Conservation (phyloP, 2,797 vertebrate species). For the Notamacropus eugenii region DNA sequence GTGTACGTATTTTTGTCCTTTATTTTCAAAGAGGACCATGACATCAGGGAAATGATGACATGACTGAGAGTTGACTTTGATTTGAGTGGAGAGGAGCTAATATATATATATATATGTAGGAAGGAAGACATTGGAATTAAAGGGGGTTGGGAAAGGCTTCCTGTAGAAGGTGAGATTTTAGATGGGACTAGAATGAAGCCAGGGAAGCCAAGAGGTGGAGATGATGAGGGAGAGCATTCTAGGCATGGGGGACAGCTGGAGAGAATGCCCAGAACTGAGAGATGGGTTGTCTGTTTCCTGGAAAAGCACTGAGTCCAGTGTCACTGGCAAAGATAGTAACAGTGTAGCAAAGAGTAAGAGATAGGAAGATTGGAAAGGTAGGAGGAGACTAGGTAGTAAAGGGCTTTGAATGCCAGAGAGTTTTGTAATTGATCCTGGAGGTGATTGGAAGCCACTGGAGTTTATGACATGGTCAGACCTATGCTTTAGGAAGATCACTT, state of each 20-base stretch:
- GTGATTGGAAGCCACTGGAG: neutral
- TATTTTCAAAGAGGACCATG: too few species aligned
- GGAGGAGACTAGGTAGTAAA: neutral
- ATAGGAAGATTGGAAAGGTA: neutral
- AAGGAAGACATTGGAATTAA: neutral
- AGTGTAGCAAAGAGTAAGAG: neutral
- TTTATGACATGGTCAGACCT: neutral
- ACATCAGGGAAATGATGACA: too few species aligned
- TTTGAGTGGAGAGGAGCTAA: too few species aligned
- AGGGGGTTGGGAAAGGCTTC: neutral
- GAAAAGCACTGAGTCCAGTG: neutral
- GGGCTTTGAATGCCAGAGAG: neutral
- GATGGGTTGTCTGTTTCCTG: neutral
- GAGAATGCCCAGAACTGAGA: neutral
- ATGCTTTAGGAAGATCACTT: neutral
- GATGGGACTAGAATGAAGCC: neutral
- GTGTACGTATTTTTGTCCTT: too few species aligned
- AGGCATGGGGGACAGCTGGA: neutral
- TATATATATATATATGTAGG: too few species aligned
- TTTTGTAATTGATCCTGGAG: neutral
- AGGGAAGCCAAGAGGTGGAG: neutral
- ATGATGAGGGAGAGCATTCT: neutral
- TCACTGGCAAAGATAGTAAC: neutral
- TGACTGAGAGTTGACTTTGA: too few species aligned
- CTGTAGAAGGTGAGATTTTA: neutral